These are phyloP conservation scores for Gasteruption jaculator DNA, from an alignment of 2,888 invertebrate species.

Conservation along the genomic window DNA sequence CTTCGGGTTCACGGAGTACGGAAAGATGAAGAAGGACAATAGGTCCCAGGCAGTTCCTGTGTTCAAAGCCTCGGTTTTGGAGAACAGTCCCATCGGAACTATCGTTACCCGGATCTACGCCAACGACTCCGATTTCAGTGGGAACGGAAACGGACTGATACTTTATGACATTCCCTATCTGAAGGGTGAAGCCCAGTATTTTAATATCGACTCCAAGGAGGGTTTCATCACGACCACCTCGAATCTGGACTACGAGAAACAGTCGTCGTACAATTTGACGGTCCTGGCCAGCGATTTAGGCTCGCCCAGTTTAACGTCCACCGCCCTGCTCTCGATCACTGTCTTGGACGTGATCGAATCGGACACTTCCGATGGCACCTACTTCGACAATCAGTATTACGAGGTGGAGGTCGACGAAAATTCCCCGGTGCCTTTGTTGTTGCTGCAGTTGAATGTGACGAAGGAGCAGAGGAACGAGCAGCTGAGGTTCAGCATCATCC, in stretches of 20 bases:
- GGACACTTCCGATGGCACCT: constrained; percentile 49
- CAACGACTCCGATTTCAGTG: constrained; percentile 79
- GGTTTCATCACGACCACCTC: constrained; percentile 74
- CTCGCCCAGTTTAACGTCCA: constrained; percentile 75
- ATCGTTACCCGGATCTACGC: constrained; percentile 73
- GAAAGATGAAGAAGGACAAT: constrained; percentile 54
- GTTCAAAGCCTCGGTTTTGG: constrained; percentile 71
- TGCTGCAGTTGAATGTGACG: constrained; percentile 74
- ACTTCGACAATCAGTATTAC: constrained; percentile 69
- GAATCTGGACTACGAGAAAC: constrained; percentile 66
- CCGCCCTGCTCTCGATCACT: constrained; percentile 67
- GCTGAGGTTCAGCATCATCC: constrained; percentile 63
- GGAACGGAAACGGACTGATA: constrained; percentile 83
- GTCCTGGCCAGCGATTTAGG: constrained; percentile 82
- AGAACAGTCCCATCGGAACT: constrained; percentile 72
- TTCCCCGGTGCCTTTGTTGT: constrained; percentile 67
- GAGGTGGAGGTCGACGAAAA: constrained; percentile 82
- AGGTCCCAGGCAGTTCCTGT: constrained; percentile 57
- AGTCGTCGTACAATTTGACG: constrained; percentile 65
- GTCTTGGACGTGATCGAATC: constrained; percentile 66
- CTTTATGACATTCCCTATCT: constrained; percentile 70
- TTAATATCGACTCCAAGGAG: constrained; percentile 81
- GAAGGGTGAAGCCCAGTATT: constrained; percentile 55
- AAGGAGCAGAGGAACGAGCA: constrained; percentile 61
- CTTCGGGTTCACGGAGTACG: constrained; percentile 69